Evolutionary conservation across 2,113 vertebrate genomes (phyloP).

Genomic region (Donacobius atricapilla): DNA sequence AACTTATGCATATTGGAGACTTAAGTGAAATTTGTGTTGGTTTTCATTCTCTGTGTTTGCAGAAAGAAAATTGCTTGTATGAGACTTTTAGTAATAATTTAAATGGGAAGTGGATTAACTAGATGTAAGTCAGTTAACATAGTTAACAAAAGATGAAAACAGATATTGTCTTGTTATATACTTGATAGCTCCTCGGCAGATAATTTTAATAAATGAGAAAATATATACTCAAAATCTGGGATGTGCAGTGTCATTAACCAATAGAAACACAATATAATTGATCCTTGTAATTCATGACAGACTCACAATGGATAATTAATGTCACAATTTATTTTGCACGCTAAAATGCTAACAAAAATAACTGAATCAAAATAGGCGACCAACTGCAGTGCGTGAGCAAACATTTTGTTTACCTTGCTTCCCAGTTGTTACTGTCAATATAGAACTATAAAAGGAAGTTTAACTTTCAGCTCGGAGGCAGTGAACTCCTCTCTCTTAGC

Average conservation of each 20-base stretch:
- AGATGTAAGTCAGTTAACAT: slow-evolving; percentile 24
- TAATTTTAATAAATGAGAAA: slow-evolving; percentile 62
- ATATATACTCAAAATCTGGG: not conserved
- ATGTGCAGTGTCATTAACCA: not conserved
- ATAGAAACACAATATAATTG: not conserved
- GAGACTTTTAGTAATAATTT: not conserved
- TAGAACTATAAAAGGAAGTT: slow-evolving; percentile 45
- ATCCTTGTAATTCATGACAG: not conserved
- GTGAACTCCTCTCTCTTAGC: slow-evolving; percentile 54
- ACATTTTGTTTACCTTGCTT: slow-evolving; percentile 51
- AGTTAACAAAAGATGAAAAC: slow-evolving; percentile 31
- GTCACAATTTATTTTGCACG: not conserved
- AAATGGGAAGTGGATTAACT: not conserved
- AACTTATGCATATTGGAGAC: not conserved
- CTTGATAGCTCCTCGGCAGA: slow-evolving; percentile 10
- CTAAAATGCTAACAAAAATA: slow-evolving; percentile 23
- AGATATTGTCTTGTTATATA: not conserved
- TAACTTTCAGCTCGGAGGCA: slow-evolving; percentile 50
- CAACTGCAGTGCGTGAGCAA: not conserved
- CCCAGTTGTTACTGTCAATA: slow-evolving; percentile 29
- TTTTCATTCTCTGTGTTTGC: not conserved
- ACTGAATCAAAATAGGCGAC: slow-evolving; percentile 2
- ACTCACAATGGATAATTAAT: not conserved
- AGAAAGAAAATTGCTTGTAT: not conserved
- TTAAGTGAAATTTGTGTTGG: not conserved